Conservation (phyloP, 30 jellyfish, hydroid and myxozoan genomes). For the Aurelia sp. region DNA sequence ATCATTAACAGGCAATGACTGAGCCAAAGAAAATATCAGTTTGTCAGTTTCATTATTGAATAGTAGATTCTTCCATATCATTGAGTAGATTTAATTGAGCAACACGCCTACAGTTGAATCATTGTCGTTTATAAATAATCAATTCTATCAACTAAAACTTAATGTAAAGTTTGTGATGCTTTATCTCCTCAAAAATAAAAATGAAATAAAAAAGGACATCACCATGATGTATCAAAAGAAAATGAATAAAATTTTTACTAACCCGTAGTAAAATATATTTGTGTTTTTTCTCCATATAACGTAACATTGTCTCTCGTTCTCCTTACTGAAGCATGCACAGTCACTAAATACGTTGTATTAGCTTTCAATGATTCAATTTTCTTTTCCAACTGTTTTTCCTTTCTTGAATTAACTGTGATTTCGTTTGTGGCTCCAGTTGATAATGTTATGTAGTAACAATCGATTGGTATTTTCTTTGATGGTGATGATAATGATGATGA, state of each 20-base stretch:
- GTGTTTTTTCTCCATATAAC: slow-evolving; percentile 18
- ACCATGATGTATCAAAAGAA: not conserved
- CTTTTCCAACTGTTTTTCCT: slow-evolving; percentile 4
- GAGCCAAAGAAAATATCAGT: no score
- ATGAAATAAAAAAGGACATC: not conserved
- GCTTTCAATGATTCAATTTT: slow-evolving; percentile 5
- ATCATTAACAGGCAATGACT: no score
- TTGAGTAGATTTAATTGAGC: no score
- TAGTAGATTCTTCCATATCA: no score
- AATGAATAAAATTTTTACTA: not conserved
- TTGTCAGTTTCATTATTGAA: no score
- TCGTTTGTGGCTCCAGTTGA: not conserved
- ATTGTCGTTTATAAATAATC: no score
- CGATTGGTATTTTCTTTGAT: not conserved
- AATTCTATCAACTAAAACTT: no score
- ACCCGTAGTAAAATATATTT: slow-evolving; percentile 35
- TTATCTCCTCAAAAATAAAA: not conserved
- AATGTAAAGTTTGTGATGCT: not conserved
- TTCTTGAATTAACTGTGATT: not conserved
- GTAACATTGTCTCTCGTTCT: slow-evolving; percentile 37
- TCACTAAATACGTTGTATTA: slow-evolving; percentile 52
- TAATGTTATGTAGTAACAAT: slow-evolving; percentile 11
- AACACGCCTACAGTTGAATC: no score
- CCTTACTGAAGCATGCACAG: slow-evolving; percentile 25
- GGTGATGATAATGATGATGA: not conserved